A percentile compares a stretch with the other conserved stretches of the same genome.
These are phyloP conservation scores for Pollenia griseotomentosa DNA, from an alignment of 2,888 invertebrate genomes.

Conservation along the genomic window DNA sequence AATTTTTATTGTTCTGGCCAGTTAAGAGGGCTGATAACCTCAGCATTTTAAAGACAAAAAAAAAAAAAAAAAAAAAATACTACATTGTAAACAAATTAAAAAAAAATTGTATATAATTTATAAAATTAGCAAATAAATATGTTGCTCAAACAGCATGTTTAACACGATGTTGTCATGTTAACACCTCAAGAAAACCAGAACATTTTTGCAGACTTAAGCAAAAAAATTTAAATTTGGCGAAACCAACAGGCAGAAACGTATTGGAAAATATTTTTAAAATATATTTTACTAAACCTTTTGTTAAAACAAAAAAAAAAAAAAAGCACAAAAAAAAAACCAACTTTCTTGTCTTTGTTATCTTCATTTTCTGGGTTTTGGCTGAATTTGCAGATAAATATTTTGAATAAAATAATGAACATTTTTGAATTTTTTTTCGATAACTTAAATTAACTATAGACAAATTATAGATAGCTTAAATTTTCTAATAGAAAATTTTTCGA, in stretches of 20 bases:
- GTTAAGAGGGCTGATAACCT: slow-evolving; percentile 49
- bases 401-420: too few species aligned
- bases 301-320: too few species aligned
- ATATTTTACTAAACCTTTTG: too few species aligned
- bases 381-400: too few species aligned
- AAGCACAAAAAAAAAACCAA: too few species aligned
- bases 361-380: too few species aligned
- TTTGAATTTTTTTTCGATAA: too few species aligned
- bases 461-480: background rate
- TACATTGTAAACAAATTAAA: slow-evolving; percentile 8
- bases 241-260: background rate
- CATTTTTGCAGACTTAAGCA: background rate
- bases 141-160: slow-evolving; percentile 34
- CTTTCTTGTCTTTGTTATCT: too few species aligned
- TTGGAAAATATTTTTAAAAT: too few species aligned
- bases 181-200: background rate
- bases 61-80: background rate
- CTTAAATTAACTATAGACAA: too few species aligned
- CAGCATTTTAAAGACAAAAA: slow-evolving; percentile 7
- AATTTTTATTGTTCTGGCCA: background rate
- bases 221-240: background rate
- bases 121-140: slow-evolving; percentile 2
- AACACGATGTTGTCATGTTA: slow-evolving; percentile 50
- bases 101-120: background rate
- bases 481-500: background rate